Conservation (phyloP, 2,888 invertebrate genomes). For the Julus scanicus region DNA sequence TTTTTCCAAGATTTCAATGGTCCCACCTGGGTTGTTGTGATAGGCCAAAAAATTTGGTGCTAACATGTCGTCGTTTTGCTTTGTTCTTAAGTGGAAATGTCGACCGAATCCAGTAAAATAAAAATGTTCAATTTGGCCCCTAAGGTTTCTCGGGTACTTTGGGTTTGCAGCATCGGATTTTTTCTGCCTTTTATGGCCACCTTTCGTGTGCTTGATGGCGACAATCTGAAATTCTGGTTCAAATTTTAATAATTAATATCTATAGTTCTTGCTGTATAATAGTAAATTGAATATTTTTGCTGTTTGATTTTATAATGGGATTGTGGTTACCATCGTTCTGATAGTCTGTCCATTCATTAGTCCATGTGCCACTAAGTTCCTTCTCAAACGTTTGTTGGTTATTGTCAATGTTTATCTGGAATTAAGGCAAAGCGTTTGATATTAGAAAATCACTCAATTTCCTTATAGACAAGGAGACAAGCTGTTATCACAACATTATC, state of each 20-base stretch:
- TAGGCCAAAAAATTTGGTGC: conserved; percentile 37
- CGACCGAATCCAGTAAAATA: conserved; percentile 44
- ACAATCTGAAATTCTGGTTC: conserved; percentile 10
- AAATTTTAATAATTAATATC: neutral
- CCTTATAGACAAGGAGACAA: neutral
- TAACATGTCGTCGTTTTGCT: neutral
- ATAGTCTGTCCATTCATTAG: neutral
- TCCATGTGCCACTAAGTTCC: neutral
- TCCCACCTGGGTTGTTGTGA: conserved; percentile 23
- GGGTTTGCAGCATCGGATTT: neutral
- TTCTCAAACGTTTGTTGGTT: neutral
- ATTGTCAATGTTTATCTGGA: neutral
- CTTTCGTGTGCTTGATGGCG: conserved; percentile 7
- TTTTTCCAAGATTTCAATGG: neutral
- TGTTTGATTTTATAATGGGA: neutral
- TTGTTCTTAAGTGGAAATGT: conserved; percentile 34
- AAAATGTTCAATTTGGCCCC: conserved; percentile 8
- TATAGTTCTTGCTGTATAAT: no score
- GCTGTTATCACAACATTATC: neutral
- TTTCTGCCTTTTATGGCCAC: conserved; percentile 24
- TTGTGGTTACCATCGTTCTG: neutral
- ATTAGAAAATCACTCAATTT: neutral
- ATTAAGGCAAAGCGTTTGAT: neutral
- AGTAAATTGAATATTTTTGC: no score
- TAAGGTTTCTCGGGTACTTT: neutral